Conservation (phyloP, 2,797 vertebrate genomes). For the Halcyon leucocephala region DNA sequence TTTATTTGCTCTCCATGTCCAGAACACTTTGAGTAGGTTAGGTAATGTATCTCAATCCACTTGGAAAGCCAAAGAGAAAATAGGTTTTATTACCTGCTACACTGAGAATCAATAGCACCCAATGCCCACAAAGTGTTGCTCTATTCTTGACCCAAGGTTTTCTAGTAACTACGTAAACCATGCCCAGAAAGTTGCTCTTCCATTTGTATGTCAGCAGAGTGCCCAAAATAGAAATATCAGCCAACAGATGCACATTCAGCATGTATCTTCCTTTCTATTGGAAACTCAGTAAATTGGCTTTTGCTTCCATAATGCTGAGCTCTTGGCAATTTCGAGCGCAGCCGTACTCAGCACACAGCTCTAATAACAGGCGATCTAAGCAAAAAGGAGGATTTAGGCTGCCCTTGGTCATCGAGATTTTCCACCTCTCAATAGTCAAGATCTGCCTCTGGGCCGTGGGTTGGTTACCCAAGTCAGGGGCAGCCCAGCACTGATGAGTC, state of each 20-base stretch:
- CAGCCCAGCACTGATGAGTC: background rate
- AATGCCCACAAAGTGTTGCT: background rate
- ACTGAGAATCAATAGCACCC: background rate
- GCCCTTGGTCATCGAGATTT: background rate
- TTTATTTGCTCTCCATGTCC: background rate
- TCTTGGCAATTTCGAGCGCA: constrained; percentile 16
- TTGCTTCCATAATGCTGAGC: constrained; percentile 3
- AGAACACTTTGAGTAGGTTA: background rate
- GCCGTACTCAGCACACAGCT: background rate
- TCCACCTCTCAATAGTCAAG: background rate
- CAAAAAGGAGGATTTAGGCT: background rate
- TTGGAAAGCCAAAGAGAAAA: background rate
- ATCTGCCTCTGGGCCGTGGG: background rate
- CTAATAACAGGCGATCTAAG: background rate
- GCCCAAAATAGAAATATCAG: constrained; percentile 39
- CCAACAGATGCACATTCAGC: constrained; percentile 50
- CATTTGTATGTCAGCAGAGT: background rate
- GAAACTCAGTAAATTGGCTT: constrained; percentile 33
- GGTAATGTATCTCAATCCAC: background rate
- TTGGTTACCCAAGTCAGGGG: background rate
- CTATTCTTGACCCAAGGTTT: background rate
- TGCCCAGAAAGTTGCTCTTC: background rate
- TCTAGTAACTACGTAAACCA: constrained; percentile 15
- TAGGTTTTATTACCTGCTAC: background rate
- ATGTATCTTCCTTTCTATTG: constrained; percentile 13